Conservation (phyloP, 1,140 invertebrate genomes). For the Drosophila miranda region DNA sequence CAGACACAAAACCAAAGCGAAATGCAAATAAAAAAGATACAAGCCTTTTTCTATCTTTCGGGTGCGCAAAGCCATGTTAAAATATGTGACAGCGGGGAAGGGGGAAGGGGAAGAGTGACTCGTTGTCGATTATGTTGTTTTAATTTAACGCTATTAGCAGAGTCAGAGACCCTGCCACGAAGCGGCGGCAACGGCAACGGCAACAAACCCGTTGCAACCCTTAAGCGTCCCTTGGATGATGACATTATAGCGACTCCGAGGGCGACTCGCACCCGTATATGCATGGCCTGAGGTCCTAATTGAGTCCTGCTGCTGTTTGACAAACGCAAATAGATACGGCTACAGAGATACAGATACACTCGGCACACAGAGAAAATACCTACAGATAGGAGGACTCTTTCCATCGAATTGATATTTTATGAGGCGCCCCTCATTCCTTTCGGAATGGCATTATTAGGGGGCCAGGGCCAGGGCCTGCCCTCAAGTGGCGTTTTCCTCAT, state of each 20-base stretch:
- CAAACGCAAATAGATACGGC: slow-evolving; percentile 65
- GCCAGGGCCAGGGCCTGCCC: slow-evolving; percentile 2
- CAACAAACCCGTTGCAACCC: slow-evolving; percentile 37
- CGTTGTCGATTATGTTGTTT: slow-evolving; percentile 79
- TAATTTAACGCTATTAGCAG: slow-evolving; percentile 80
- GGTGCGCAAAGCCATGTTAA: slow-evolving; percentile 19
- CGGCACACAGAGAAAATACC: neutral
- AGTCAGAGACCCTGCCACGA: slow-evolving; percentile 21
- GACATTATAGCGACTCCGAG: slow-evolving; percentile 29
- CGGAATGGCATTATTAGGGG: slow-evolving; percentile 36
- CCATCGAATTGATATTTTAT: slow-evolving; percentile 54
- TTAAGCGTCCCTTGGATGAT: slow-evolving; percentile 33
- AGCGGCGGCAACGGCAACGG: slow-evolving; percentile 1
- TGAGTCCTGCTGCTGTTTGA: slow-evolving; percentile 73
- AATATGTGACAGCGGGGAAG: slow-evolving; percentile 55
- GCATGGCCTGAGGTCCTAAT: slow-evolving; percentile 55
- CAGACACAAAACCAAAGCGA: slow-evolving; percentile 64
- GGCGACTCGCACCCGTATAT: slow-evolving; percentile 25
- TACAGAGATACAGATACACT: slow-evolving; percentile 31
- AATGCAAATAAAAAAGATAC: slow-evolving; percentile 69
- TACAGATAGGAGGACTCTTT: slow-evolving; percentile 12
- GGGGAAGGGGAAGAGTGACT: slow-evolving; percentile 40
- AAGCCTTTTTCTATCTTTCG: slow-evolving; percentile 50
- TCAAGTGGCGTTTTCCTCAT: slow-evolving; percentile 52
- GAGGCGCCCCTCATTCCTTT: slow-evolving; percentile 15